Base-by-base conservation (phyloP, 2,113 vertebrate species). In the Macroglossus sobrinus region DNA sequence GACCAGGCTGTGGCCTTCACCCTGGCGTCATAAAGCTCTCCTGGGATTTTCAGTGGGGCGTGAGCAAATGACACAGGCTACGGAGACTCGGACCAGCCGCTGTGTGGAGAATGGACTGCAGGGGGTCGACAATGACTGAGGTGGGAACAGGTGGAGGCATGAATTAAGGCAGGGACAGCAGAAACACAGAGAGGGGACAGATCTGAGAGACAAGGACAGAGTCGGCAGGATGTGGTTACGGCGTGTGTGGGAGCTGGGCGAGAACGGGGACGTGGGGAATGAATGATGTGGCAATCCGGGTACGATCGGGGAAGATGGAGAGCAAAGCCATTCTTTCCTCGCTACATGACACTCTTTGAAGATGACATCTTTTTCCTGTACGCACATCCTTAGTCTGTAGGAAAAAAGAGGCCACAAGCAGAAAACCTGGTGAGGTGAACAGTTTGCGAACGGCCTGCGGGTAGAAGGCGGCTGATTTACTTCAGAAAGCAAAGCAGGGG, bases 401-500 rank as follows among this genome's bases (percentile, higher is more conserved):
- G 24, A 40, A 84, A 97, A 98, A 97, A 45, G 26, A 84, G 19
- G 64, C 74, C 71, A 89, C 8, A 61, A 35, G 30, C 19, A 84
- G 84, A 66, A 88, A 87, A 94, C 55, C 43, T n/a, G 38, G 97
- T 96, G 93, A 97, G 97, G 94, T 79, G 61, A 71, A 75, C 38
- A 93, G 93, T 93, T 96, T 95, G 30, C 93, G 96, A 93, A 95
- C 4, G 5, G 33, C 74, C 90, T 33, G 8, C 33, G 59, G 26
- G 11, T 11, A 59, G 96, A 92, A 93, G 96, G 55, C 75, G 89
- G 96, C 72, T 97, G 88, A 22, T 93, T 96, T 97, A 97, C 79
- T 75, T 94, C 71, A 21, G n/a, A n/a, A n/a, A n/a, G n/a, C n/a
- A 98, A 97, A 94, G 76, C 47, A 95, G 43, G 71, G 95, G 89